Conservation (phyloP, 2,113 vertebrate species). For the Poeciliopsis turrubarensis region DNA sequence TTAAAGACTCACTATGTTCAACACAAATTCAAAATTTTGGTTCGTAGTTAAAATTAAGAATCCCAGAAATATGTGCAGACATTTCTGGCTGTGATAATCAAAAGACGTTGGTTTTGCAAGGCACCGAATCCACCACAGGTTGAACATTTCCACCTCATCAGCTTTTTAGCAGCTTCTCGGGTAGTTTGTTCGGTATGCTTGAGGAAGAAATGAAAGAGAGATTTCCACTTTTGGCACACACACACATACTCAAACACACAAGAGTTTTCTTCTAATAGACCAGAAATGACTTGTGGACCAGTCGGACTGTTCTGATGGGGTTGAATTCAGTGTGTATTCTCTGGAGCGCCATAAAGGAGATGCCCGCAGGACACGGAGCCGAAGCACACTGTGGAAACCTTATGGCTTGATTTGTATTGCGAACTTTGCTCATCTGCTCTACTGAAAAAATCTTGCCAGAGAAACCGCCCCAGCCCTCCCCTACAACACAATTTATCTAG, state of each 20-base stretch:
- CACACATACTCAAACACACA: conserved; percentile 1
- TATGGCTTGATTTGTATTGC: conserved; percentile 68
- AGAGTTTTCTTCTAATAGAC: conserved; percentile 36
- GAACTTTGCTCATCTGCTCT: conserved; percentile 61
- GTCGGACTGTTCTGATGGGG: conserved; percentile 47
- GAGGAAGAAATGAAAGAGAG: conserved; percentile 39
- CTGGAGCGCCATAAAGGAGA: conserved; percentile 54
- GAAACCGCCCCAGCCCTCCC: conserved; percentile 45
- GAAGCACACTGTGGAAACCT: conserved; percentile 41
- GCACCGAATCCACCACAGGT: too few relatives aligned
- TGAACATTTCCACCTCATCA: neutral
- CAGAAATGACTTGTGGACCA: conserved; percentile 57
- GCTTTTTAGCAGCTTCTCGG: neutral
- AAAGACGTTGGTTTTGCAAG: neutral
- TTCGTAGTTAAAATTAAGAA: neutral
- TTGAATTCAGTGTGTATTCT: conserved; percentile 46
- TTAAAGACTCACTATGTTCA: neutral
- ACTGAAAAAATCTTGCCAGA: conserved; percentile 50
- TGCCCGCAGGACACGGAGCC: conserved; percentile 56
- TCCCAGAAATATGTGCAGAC: neutral
- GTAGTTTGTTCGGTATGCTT: conserved; percentile 38
- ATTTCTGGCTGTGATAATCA: neutral
- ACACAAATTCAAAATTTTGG: neutral
- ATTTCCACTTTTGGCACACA: conserved; percentile 2
- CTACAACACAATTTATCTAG: conserved; percentile 56